phyloP scores from a whole-genome alignment of 2,797 vertebrate species.

The Rhodeus uyekii region DNA sequence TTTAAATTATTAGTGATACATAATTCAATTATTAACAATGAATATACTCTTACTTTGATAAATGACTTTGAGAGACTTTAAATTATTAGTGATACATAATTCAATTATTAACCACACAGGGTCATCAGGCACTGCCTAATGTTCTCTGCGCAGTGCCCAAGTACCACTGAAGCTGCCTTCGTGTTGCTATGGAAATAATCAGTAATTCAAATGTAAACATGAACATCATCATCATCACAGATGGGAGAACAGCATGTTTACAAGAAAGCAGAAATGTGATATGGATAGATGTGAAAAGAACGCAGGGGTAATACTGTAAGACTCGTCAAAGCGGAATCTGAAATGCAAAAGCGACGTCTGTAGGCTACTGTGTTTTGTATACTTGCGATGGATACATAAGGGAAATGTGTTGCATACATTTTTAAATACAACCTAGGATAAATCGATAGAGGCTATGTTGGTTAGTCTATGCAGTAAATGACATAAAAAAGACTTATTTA shows the following conservation, averaged over 20 bases:
- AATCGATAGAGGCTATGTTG: conserved; percentile 29
- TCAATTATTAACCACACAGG: conserved; percentile 25
- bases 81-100: conserved; percentile 30
- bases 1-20: conserved; percentile 30
- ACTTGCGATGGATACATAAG: conserved; percentile 21
- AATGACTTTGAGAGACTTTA: conserved; percentile 35
- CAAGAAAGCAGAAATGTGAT: too few relatives aligned
- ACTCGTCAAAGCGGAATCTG: conserved; percentile 23
- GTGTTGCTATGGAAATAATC: conserved; percentile 40
- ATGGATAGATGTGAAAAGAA: conserved; percentile 32
- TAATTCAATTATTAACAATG: conserved; percentile 24
- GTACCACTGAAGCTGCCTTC: conserved; percentile 37
- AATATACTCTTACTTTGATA: conserved; percentile 43
- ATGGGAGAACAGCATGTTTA: conserved; percentile 27
- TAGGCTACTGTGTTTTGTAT: conserved; percentile 39
- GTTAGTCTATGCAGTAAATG: conserved; percentile 34
- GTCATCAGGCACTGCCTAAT: conserved; percentile 31
- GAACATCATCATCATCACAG: background rate
- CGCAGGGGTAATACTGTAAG: background rate
- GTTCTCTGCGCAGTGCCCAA: conserved; percentile 28
- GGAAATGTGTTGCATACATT: conserved; percentile 47
- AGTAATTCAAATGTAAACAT: conserved; percentile 45
- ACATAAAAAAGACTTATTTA: conserved; percentile 45
- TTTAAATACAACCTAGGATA: conserved; percentile 32
- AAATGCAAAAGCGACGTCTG: conserved; percentile 24